Evolutionary conservation across 2,797 vertebrate genomes (phyloP), one percentile per base, ranked within the genome.

Genomic region (Acipenser ruthenus): DNA sequence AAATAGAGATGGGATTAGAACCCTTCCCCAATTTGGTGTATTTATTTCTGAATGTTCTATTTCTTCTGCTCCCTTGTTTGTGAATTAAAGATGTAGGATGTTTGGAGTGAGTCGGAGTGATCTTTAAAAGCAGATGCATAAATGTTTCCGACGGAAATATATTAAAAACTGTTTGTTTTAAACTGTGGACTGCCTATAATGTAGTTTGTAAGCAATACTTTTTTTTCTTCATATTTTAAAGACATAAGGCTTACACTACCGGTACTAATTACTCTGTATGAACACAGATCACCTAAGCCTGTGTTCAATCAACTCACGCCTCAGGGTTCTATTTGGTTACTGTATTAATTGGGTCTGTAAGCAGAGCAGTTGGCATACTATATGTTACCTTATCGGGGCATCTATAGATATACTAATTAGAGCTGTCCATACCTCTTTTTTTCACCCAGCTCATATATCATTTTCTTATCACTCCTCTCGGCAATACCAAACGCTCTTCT

Each of bases 391-490:
- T 70, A 74, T 75, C 72, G 18, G 73, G 71, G 71, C 77, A 5
- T 69, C 66, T 70, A 63, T 6, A 66, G 70, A 74, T 77, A 73
- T 70, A 74, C 74, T 74, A 79, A 77, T 78, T 77, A 82, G 75
- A 82, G 71, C 12, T 69, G 71, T 65, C 74, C 72, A 78, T 67
- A 75, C 76, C 79, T 68, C 55, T 71, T 70, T 80, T 70, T 76
- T 78, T 60, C 48, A 6, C 70, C 73, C 58, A 69, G 82, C 82
- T 85, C 72, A 0, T 61, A 49, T 70, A 69, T 73, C 6, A 63
- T 74, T 80, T 84, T 86, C 81, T 82, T 78, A 71, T 74, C 73
- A 37, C 60, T 79, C 60, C 75, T 72, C 73, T 68, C 66, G 61
- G 76, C 77, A 62, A 72, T 66, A 77, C 70, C 72, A 77, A 72